phyloP scores from a whole-genome alignment of 1,140 invertebrate genomes.

The Stegodyphus mimosarum region DNA sequence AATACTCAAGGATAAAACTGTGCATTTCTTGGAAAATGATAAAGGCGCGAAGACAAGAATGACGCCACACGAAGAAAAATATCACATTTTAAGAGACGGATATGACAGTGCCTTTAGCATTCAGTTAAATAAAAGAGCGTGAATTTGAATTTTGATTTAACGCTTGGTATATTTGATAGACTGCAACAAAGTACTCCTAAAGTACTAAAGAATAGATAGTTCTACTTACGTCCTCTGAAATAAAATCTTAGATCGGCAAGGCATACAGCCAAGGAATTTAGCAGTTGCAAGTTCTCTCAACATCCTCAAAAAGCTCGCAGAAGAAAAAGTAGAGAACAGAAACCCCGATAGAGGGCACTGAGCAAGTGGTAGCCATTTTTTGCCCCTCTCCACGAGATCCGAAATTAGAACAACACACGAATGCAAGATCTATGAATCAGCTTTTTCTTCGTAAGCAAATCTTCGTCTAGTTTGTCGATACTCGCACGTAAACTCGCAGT shows the following conservation, averaged over 20 bases:
- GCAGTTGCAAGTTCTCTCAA: conserved; percentile 14
- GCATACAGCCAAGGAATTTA: conserved; percentile 56
- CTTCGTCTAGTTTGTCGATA: no score
- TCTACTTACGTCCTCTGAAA: conserved; percentile 17
- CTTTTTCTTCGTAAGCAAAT: not conserved
- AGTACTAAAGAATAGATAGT: conserved; percentile 11
- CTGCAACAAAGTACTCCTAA: no score
- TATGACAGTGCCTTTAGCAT: not conserved
- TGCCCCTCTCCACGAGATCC: not conserved
- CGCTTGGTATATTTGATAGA: no score
- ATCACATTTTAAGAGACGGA: conserved; percentile 26
- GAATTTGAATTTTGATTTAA: no score
- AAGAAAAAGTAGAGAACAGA: conserved; percentile 10
- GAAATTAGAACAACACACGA: not conserved
- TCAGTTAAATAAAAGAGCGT: no score
- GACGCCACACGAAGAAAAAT: not conserved
- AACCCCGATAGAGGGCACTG: conserved; percentile 43
- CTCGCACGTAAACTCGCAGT: no score
- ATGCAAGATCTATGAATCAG: not conserved
- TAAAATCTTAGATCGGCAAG: conserved; percentile 36
- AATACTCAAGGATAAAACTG: no score
- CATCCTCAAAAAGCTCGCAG: not conserved
- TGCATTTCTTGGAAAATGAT: no score
- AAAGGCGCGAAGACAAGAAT: no score
- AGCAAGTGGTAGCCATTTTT: conserved; percentile 23